A percentile compares a stretch with the other conserved stretches of the same genome.
phyloP scores from a whole-genome alignment of 2,113 vertebrate genomes.

The Okapia johnstoni region DNA sequence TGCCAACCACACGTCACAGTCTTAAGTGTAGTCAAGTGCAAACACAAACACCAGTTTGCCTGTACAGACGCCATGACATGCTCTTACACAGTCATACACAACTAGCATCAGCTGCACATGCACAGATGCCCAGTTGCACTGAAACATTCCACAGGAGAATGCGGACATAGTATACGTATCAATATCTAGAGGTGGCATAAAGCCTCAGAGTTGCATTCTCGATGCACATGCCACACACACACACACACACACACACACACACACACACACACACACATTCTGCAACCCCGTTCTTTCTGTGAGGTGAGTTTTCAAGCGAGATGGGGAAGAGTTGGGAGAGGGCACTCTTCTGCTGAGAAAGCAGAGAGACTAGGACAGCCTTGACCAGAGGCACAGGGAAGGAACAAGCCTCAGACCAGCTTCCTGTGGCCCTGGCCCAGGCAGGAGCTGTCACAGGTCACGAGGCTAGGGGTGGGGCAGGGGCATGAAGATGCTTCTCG shows the following conservation, averaged over 20 bases:
- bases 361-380: background rate
- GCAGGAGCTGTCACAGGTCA: slow-evolving; percentile 28
- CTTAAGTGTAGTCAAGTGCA: background rate
- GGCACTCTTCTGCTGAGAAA: background rate
- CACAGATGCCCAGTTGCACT: background rate
- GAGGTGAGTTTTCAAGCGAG: background rate
- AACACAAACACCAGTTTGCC: background rate
- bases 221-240: background rate
- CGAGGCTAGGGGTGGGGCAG: background rate
- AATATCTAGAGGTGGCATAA: background rate
- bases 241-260: background rate
- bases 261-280: background rate
- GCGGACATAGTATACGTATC: background rate
- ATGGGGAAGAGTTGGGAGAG: background rate
- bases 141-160: background rate
- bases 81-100: background rate
- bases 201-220: background rate
- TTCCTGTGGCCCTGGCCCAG: slow-evolving; percentile 2
- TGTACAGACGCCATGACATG: background rate
- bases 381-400: background rate
- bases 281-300: background rate
- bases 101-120: background rate
- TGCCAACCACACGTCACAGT: background rate
- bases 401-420: background rate
- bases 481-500: slow-evolving; percentile 35